Percentiles rank a stretch among this genome's conserved stretches.
phyloP scores from a whole-genome alignment of 2,888 invertebrate genomes.

The Liopterus haemorrhoidalis region DNA sequence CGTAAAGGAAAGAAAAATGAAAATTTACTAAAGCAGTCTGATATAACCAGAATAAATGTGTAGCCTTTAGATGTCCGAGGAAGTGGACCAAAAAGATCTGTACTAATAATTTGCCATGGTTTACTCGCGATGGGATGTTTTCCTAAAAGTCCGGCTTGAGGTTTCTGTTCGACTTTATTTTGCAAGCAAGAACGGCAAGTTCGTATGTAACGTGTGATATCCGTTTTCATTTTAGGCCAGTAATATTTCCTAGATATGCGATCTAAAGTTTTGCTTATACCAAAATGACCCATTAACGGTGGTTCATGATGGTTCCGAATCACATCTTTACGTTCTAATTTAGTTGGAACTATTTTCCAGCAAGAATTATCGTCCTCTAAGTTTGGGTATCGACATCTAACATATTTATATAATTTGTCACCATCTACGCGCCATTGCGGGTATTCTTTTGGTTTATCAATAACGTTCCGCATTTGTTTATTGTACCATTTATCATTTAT shows the following conservation, averaged over 20 bases:
- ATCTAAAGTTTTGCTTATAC: background rate
- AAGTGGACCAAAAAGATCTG: background rate
- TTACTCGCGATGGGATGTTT: background rate
- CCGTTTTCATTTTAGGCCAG: conserved; percentile 21
- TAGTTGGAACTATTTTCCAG: background rate
- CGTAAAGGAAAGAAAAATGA: conserved; percentile 5
- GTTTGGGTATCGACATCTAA: background rate
- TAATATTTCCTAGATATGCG: conserved; percentile 9
- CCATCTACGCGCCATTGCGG: background rate
- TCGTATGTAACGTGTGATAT: conserved; percentile 2
- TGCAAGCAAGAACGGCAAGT: background rate
- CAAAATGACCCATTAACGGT: conserved; percentile 10
- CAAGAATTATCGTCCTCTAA: background rate
- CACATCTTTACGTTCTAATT: background rate
- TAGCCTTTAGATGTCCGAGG: background rate
- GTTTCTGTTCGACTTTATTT: background rate
- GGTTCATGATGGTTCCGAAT: background rate
- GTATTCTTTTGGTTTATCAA: background rate
- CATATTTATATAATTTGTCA: background rate
- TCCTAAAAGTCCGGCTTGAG: background rate
- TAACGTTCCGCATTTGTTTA: background rate
- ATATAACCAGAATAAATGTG: background rate
- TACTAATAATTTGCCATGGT: conserved; percentile 1
- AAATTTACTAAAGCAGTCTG: conserved; percentile 12
- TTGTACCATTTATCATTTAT: conserved; percentile 7